Percentiles rank a stretch among this genome's conserved stretches.
These are phyloP conservation scores for Struthio camelus DNA, from an alignment of 2,113 vertebrate species.

Conservation along the genomic window DNA sequence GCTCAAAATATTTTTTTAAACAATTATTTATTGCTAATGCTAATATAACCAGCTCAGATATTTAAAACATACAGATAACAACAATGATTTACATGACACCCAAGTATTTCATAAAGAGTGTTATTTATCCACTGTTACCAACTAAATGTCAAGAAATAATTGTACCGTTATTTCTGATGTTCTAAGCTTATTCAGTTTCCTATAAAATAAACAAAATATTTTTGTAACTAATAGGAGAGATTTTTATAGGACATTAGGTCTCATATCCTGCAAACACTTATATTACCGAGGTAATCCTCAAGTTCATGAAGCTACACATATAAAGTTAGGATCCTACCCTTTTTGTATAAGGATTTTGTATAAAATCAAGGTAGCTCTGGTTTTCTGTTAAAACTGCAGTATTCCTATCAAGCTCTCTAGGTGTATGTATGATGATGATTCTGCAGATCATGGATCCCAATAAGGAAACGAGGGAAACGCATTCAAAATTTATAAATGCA, in stretches of 20 bases:
- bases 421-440: neutral
- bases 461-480: neutral
- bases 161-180: neutral
- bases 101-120: neutral
- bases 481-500: neutral
- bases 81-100: neutral
- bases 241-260: neutral
- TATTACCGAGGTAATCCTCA: neutral
- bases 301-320: neutral
- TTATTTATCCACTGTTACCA: neutral
- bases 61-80: neutral
- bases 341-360: too few relatives aligned
- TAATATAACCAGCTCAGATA: neutral
- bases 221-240: neutral
- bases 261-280: neutral
- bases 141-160: neutral
- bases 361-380: neutral
- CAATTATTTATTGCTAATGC: neutral
- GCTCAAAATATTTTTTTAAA: neutral
- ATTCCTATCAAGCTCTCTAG: neutral
- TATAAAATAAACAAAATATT: neutral
- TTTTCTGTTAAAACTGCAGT: neutral
- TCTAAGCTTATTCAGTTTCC: neutral
- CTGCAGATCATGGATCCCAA: neutral
- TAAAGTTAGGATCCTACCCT: neutral